phyloP scores from a whole-genome alignment of 2,113 vertebrate genomes.

The Ictalurus furcatus region DNA sequence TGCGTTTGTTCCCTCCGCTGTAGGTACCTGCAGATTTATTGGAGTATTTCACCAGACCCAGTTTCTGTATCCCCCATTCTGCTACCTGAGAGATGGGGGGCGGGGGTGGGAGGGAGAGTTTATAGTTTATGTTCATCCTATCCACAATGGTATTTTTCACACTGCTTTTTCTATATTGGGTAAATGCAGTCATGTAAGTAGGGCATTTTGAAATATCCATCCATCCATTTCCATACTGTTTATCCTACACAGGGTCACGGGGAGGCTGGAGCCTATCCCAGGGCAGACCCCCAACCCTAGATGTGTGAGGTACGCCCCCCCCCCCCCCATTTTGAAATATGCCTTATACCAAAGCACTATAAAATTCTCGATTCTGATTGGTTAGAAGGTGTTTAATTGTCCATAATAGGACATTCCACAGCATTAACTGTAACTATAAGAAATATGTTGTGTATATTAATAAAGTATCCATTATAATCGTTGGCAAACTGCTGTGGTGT shows the following conservation, averaged over 20 bases:
- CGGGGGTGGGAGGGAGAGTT: background rate
- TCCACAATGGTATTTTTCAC: background rate
- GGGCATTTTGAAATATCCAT: background rate
- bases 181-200: constrained; percentile 2
- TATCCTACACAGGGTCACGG: too few species aligned
- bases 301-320: too few species aligned
- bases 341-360: background rate
- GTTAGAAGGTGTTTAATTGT: background rate
- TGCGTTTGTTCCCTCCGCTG: constrained; percentile 95
- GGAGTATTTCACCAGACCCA: constrained; percentile 88
- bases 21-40: constrained; percentile 90
- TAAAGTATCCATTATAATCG: background rate
- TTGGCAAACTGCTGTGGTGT: background rate
- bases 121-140: background rate
- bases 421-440: background rate
- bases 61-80: constrained; percentile 93
- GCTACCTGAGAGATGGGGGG: constrained; percentile 78
- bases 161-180: background rate
- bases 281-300: too few species aligned
- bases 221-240: too few species aligned
- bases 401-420: background rate
- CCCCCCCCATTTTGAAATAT: background rate
- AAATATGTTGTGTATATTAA: background rate
- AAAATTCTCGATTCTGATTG: background rate
- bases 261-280: too few species aligned